A percentile compares a stretch with the other conserved stretches of the same genome.
These are phyloP conservation scores for Gymnothorax javanicus DNA, from an alignment of 2,797 vertebrate genomes.

Conservation along the genomic window DNA sequence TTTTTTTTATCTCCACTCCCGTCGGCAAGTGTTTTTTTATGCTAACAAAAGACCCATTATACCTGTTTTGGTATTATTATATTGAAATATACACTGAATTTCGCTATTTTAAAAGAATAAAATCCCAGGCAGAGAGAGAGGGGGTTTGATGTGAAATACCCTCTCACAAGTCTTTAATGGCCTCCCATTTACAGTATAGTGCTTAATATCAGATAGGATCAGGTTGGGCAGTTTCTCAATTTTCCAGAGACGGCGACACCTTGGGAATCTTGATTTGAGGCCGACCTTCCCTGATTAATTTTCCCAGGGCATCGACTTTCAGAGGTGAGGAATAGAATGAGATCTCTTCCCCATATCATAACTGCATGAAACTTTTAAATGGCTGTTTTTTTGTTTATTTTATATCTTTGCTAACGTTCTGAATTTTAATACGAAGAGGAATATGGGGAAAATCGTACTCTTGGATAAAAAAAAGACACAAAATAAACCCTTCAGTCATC, in stretches of 20 bases:
- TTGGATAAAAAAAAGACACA: background rate
- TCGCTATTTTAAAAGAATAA: background rate
- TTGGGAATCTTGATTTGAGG: constrained; percentile 46
- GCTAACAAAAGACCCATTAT: constrained; percentile 27
- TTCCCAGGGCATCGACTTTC: constrained; percentile 44
- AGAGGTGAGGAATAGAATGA: constrained; percentile 24
- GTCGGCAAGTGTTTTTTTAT: constrained; percentile 14
- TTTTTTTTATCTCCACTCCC: background rate
- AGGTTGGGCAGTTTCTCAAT: constrained; percentile 45
- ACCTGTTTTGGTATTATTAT: background rate
- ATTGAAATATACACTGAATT: constrained; percentile 24
- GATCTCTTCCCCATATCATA: constrained; percentile 27
- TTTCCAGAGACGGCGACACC: constrained; percentile 34
- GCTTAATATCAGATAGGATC: constrained; percentile 40
- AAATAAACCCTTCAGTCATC: background rate
- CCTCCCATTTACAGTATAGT: constrained; percentile 51
- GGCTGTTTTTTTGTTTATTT: constrained; percentile 16
- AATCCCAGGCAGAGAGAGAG: background rate
- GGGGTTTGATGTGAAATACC: background rate
- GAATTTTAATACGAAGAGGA: constrained; percentile 32
- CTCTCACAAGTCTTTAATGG: constrained; percentile 31
- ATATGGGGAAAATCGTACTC: background rate
- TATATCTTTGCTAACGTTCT: constrained; percentile 46
- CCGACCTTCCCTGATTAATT: constrained; percentile 48
- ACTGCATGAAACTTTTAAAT: constrained; percentile 33